Evolutionary conservation across 2,888 invertebrate genomes (phyloP).

Genomic region (Escarpia spicata): DNA sequence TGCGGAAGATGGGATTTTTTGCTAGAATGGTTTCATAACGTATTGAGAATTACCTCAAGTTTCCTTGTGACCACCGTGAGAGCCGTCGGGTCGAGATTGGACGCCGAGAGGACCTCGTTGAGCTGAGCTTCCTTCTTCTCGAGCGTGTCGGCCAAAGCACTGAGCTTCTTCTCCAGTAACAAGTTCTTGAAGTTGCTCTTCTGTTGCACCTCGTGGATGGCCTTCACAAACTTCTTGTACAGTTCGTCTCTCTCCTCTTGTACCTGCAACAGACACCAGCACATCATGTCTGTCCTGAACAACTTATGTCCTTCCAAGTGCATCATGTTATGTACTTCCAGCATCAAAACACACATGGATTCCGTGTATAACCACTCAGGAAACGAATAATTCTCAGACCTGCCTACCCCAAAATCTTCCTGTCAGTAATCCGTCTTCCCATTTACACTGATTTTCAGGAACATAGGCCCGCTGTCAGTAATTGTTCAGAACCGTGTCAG

Average conservation of each 20-base stretch:
- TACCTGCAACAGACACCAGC: slow-evolving; percentile 62
- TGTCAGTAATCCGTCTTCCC: too few species aligned
- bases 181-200: slow-evolving; percentile 84
- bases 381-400: too few species aligned
- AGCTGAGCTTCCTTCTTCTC: slow-evolving; percentile 78
- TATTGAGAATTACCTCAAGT: slow-evolving; percentile 68
- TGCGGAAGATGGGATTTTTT: too few species aligned
- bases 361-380: too few species aligned
- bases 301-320: too few species aligned
- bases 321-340: too few species aligned
- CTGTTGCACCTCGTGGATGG: slow-evolving; percentile 87
- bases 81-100: slow-evolving; percentile 71
- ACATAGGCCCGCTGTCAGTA: too few species aligned
- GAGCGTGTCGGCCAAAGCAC: slow-evolving; percentile 73
- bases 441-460: too few species aligned
- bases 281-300: not conserved
- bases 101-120: slow-evolving; percentile 74
- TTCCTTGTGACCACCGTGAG: slow-evolving; percentile 69
- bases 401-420: too few species aligned
- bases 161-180: slow-evolving; percentile 80
- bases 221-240: slow-evolving; percentile 81
- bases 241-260: slow-evolving; percentile 81
- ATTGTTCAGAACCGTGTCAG: too few species aligned
- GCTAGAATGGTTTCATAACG: not conserved
- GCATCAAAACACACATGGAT: too few species aligned